These are phyloP conservation scores for Drosophila trapezifrons DNA, from an alignment of 1,140 invertebrate species.

Conservation along the genomic window DNA sequence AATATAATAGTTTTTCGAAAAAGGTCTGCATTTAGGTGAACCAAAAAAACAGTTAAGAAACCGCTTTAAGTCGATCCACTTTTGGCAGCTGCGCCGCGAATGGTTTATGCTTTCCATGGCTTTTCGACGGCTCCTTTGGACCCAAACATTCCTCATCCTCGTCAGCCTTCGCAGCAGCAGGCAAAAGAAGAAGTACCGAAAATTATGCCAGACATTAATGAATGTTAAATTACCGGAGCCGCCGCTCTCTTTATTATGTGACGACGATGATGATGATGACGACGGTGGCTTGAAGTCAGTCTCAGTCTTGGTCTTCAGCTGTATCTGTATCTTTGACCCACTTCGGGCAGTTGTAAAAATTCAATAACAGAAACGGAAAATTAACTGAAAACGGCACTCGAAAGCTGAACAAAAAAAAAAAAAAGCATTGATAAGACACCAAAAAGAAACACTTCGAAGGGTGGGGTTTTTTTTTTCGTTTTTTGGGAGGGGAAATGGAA, in stretches of 20 bases:
- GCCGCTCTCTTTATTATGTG: conserved; percentile 60
- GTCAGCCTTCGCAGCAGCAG: conserved; percentile 13
- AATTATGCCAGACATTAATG: conserved; percentile 64
- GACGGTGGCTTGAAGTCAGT: conserved; percentile 19
- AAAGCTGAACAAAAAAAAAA: conserved; percentile 29
- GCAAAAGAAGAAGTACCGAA: conserved; percentile 55
- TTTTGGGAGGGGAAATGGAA: neutral
- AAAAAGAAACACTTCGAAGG: conserved; percentile 22
- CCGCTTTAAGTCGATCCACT: conserved; percentile 46
- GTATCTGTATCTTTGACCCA: conserved; percentile 65
- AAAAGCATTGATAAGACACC: conserved; percentile 73
- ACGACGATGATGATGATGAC: conserved; percentile 29
- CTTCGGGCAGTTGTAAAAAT: conserved; percentile 73
- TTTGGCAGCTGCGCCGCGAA: conserved; percentile 44
- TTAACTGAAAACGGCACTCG: conserved; percentile 79
- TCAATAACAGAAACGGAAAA: conserved; percentile 79
- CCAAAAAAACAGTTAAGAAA: conserved; percentile 14
- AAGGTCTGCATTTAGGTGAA: neutral
- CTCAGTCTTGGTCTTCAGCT: conserved; percentile 8
- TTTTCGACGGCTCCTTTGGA: conserved; percentile 17
- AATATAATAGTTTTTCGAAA: conserved; percentile 18
- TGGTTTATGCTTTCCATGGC: conserved; percentile 10
- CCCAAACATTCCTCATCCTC: conserved; percentile 35
- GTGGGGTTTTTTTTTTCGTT: neutral
- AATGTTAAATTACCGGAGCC: conserved; percentile 55